A percentile compares a stretch with the other conserved stretches of the same genome.
These are phyloP conservation scores for Diploscapter pachys DNA, from an alignment of 1,140 invertebrate species.

Conservation along the genomic window DNA sequence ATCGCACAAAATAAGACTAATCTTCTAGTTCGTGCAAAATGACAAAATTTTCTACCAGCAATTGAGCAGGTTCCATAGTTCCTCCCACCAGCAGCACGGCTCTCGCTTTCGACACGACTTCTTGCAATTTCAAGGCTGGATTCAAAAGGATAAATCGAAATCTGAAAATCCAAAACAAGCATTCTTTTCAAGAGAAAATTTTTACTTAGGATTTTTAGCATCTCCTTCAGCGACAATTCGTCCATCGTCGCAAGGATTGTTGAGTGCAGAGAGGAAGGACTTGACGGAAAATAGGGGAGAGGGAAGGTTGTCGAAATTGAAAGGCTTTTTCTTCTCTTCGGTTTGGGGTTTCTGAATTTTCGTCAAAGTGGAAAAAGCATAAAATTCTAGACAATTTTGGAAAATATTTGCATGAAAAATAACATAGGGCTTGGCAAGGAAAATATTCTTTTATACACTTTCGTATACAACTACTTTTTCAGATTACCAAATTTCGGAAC, in stretches of 20 bases:
- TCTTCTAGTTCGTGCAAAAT: no score
- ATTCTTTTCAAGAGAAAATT: not conserved
- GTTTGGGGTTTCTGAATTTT: no score
- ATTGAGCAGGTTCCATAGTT: conserved; percentile 83
- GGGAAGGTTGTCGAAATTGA: not conserved
- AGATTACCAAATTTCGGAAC: no score
- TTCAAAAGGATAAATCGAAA: conserved; percentile 79
- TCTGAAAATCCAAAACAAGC: conserved; percentile 60
- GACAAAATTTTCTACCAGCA: conserved; percentile 35
- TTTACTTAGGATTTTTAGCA: not conserved
- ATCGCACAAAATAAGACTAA: not conserved
- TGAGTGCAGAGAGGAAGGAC: conserved; percentile 36
- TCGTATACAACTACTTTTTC: no score
- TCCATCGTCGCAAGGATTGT: conserved; percentile 37
- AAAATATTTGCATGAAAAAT: no score
- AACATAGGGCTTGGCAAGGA: no score
- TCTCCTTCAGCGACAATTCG: conserved; percentile 22
- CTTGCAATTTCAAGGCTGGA: conserved; percentile 66
- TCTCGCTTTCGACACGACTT: conserved; percentile 71
- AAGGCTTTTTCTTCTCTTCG: no score
- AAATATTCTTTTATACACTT: no score
- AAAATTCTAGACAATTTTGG: no score
- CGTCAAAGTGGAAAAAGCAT: no score
- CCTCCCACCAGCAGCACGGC: conserved; percentile 78
- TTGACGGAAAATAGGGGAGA: conserved; percentile 39